These are phyloP conservation scores for Meliscaeva auricollis DNA, from an alignment of 2,888 invertebrate genomes.

Conservation along the genomic window DNA sequence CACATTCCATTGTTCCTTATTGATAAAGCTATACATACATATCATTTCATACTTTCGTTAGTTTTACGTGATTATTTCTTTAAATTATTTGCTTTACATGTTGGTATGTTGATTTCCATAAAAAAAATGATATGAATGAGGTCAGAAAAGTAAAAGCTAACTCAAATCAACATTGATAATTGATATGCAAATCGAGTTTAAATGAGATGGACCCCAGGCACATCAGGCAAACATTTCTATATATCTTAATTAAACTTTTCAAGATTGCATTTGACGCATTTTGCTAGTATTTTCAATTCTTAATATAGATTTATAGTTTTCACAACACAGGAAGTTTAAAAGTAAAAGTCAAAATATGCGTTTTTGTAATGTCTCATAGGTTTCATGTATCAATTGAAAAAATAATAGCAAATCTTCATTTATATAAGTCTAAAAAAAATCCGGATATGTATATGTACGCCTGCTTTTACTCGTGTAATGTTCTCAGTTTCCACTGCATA, in stretches of 20 bases:
- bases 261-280: conserved; percentile 1
- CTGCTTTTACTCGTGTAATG: no score
- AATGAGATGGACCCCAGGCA: not conserved
- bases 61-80: conserved; percentile 53
- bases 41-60: conserved; percentile 54
- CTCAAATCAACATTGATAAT: conserved; percentile 43
- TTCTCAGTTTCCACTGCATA: no score
- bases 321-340: not conserved
- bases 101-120: conserved; percentile 40
- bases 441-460: no score
- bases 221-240: not conserved
- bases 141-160: conserved; percentile 70
- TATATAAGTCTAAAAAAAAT: no score
- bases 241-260: not conserved
- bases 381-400: no score
- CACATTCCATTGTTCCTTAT: conserved; percentile 10
- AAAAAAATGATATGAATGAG: conserved; percentile 39
- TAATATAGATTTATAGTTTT: not conserved
- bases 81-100: conserved; percentile 19
- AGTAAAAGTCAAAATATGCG: not conserved
- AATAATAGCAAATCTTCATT: no score
- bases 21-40: not conserved
- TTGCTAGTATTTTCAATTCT: not conserved
- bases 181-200: conserved; percentile 64
- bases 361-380: no score